Percentiles rank a stretch among this genome's conserved stretches.
These are phyloP conservation scores for Drosophila meridionalis DNA, from an alignment of 2,888 invertebrate genomes.

Conservation along the genomic window DNA sequence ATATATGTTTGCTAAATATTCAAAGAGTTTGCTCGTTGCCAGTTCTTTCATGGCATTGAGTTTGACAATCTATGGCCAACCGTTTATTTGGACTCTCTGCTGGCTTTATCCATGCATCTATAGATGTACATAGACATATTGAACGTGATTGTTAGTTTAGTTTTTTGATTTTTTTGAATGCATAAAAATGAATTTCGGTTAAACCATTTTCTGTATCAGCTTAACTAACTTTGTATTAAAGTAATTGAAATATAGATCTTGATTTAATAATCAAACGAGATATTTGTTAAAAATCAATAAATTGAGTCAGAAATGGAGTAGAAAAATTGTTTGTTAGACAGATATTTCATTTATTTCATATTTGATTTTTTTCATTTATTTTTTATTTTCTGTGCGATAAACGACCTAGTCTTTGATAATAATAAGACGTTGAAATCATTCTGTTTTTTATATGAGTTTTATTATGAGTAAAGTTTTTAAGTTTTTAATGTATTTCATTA, in stretches of 20 bases:
- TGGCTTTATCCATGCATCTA: conserved; percentile 26
- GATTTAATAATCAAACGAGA: background rate
- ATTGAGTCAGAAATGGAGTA: too few relatives aligned
- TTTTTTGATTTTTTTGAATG: background rate
- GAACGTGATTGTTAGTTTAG: background rate
- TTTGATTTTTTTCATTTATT: background rate
- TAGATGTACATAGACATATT: background rate
- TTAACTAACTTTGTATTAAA: background rate
- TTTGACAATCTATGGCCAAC: conserved; percentile 41
- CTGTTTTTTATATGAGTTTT: too few relatives aligned
- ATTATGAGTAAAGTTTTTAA: too few relatives aligned
- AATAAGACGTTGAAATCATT: too few relatives aligned
- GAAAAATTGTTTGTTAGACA: too few relatives aligned
- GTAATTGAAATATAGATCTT: background rate
- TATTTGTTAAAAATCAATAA: too few relatives aligned
- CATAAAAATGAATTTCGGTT: too few relatives aligned
- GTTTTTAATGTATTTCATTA: too few relatives aligned
- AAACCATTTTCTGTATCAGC: background rate
- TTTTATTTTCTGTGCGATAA: background rate
- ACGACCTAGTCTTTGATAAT: too few relatives aligned
- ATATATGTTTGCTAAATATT: conserved; percentile 62
- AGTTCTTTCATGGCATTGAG: conserved; percentile 43
- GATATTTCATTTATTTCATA: too few relatives aligned
- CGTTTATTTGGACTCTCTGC: conserved; percentile 33
- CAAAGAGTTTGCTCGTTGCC: conserved; percentile 55